These are phyloP conservation scores for Corythoichthys intestinalis DNA, from an alignment of 2,113 vertebrate species.

Conservation along the genomic window DNA sequence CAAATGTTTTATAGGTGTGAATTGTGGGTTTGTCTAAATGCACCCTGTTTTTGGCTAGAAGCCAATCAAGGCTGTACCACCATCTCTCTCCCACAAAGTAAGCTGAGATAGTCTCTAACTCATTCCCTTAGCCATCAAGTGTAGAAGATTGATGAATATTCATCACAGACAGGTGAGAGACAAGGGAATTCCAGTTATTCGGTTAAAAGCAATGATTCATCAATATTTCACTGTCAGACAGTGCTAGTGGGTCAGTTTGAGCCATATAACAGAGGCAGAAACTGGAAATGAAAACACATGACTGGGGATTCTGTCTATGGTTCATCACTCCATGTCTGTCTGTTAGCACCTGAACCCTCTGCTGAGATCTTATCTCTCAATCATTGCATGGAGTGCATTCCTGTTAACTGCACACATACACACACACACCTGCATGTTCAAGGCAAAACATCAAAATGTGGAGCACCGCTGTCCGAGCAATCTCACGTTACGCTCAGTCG, in stretches of 20 bases:
- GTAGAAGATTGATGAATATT: background rate
- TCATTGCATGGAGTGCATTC: slow-evolving; percentile 72
- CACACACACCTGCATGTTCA: slow-evolving; percentile 49
- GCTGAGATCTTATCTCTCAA: slow-evolving; percentile 67
- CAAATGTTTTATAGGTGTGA: background rate
- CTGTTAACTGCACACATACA: slow-evolving; percentile 47
- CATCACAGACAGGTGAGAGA: background rate
- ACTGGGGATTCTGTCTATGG: slow-evolving; percentile 37
- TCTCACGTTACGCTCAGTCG: slow-evolving; percentile 12
- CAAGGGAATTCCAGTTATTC: background rate
- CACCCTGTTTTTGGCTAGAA: background rate
- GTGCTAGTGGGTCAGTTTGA: slow-evolving; percentile 25
- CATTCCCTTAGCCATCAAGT: background rate
- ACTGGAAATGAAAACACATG: slow-evolving; percentile 40
- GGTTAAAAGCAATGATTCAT: background rate
- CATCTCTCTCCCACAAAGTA: background rate
- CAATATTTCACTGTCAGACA: background rate
- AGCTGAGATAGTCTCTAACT: background rate
- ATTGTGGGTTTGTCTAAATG: background rate
- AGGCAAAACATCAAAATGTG: slow-evolving; percentile 47
- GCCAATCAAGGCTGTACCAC: background rate
- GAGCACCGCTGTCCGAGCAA: background rate
- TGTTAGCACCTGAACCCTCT: slow-evolving; percentile 63
- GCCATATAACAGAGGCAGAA: slow-evolving; percentile 55
- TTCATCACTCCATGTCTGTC: slow-evolving; percentile 62